Evolutionary conservation across 2,888 invertebrate genomes (phyloP), one percentile per base, ranked within the genome.

Genomic region (Pycnomerus fuliginosus): DNA sequence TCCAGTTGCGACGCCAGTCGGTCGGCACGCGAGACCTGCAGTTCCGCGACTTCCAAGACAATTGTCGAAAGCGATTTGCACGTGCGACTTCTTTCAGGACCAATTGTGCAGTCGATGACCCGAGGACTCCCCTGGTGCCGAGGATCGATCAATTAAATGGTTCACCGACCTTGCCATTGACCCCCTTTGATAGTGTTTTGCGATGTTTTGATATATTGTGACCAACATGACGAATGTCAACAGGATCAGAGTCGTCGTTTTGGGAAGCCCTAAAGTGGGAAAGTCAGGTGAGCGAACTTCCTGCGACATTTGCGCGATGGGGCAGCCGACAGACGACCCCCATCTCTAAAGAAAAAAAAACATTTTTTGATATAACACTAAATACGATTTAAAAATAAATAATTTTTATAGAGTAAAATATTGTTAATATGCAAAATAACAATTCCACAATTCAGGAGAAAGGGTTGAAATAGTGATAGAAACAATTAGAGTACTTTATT

Each of bases 161-260:
- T 47, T 40, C 47, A 42, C 31, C 47, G 47, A 47, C 47, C 47
- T 47, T 47, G 47, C 47, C 47, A 47, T 47, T 47, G 47, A 47
- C 41, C 41, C 34, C 14, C 28, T 4, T 20, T 20, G 20, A 27
- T 28, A 23, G 40, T 23, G 31, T 20, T 20, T 20, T 20, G 8
- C 20, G 8, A 20, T 20, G 20, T 8, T 20, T n/a, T n/a, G 5
- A 20, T 20, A 8, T 20, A 20, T 20, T 20, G 8, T 20, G 5
- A 20, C 20, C 4, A 20, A 4, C 25, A 48, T 87, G 85, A 86
- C 86, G 75, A 85, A 85, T 76, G 83, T 84, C 71, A 85, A 83
- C 75, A 82, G 84, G 72, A 86, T 87, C 74, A 80, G 84, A 77
- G 85, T 86, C 72, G 87, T 86, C 75, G 85, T 87, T 71, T 77